Evolutionary conservation across 2,797 vertebrate species (phyloP), one percentile per base, ranked within the genome.

Genomic region (Triplophysa yarkandensis): DNA sequence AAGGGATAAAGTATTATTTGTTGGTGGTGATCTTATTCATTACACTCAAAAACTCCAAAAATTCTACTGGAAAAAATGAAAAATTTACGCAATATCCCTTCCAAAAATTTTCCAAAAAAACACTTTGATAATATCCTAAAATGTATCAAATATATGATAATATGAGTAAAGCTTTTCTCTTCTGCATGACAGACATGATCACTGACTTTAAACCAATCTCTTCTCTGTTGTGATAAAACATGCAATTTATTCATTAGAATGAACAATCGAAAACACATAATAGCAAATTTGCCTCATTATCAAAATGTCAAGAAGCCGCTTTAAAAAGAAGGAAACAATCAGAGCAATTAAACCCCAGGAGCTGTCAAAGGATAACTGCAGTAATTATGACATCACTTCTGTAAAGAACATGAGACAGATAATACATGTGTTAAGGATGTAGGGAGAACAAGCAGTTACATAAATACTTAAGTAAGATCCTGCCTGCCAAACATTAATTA

Each of bases 331-430:
- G 39, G 23, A 55, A 67, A 66, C 55, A 62, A 72, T 77, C 73
- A 78, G 19, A 78, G 58, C 60, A 78, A 78, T 78, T 64, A 68
- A 78, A 61, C 71, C 72, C 36, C 50, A 78, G 72, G 58, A 68
- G 71, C 71, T 78, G 64, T 74, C 71, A 64, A 14, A 46, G 58
- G 55, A 74, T 68, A 64, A 74, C 68, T 64, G 71, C 43, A 46
- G 61, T 50, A 78, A 74, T 78, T 78, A 69, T 21, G 6, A 41
- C 44, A 71, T 32, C 28, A 36, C 34, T 62, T 27, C 19, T 43
- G 2, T 11, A n/a, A 43, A 43, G 27, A 30, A 52, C 58, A 39
- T 41, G 25, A 61, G 50, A 50, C 5, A 50, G 57, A 50, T 28
- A 71, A 62, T 36, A 70, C 17, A 4, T 36, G 13, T 25, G 19